Conservation (phyloP, 1,140 invertebrate genomes). For the Pseudomyrmex gracilis region DNA sequence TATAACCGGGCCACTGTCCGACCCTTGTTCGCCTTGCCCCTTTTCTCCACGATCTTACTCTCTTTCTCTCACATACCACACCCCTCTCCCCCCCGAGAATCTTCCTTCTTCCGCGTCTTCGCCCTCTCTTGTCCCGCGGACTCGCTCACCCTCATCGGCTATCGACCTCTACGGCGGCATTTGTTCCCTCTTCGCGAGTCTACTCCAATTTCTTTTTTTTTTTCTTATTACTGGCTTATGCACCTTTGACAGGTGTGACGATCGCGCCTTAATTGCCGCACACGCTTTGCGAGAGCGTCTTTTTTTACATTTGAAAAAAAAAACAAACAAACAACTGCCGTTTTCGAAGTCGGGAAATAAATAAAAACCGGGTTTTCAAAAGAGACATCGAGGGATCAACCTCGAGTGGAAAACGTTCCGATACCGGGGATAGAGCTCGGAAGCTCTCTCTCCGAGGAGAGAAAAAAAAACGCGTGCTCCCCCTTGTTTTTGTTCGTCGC, state of each 20-base stretch:
- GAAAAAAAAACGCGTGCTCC: background rate
- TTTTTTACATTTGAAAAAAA: background rate
- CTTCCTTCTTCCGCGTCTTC: conserved; percentile 34
- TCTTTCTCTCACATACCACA: background rate
- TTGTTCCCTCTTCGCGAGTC: conserved; percentile 57
- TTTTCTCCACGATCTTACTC: conserved; percentile 67
- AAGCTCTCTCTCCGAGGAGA: no score
- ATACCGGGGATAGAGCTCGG: background rate
- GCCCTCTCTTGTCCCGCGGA: background rate
- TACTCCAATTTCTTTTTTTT: conserved; percentile 71
- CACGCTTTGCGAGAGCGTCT: background rate
- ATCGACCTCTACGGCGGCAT: conserved; percentile 68
- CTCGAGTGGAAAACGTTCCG: background rate
- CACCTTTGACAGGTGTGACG: conserved; percentile 15
- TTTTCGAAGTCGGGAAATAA: background rate
- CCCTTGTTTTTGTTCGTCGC: background rate
- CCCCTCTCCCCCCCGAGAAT: background rate
- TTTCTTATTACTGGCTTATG: conserved; percentile 47
- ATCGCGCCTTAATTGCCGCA: conserved; percentile 36
- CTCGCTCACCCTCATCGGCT: conserved; percentile 56
- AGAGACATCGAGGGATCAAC: no score
- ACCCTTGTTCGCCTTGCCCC: conserved; percentile 65
- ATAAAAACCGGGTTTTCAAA: no score
- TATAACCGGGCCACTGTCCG: conserved; percentile 77
- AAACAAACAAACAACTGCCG: background rate